Conservation (phyloP, 2,113 vertebrate genomes). For the Agelaius tricolor region DNA sequence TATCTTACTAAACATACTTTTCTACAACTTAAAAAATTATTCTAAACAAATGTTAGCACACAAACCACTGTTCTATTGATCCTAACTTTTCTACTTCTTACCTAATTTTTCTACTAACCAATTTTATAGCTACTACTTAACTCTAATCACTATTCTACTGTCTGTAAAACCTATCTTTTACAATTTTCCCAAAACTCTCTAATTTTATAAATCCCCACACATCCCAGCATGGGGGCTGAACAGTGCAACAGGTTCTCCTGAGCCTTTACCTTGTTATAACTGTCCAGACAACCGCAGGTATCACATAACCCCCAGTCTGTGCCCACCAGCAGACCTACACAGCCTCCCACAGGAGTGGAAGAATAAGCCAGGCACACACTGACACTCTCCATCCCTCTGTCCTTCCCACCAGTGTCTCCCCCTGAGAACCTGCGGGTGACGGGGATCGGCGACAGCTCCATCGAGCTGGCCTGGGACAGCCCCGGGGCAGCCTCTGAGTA, state of each 20-base stretch:
- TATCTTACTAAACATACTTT: background rate
- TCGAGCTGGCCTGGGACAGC: conserved; percentile 92
- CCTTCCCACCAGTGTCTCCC: conserved; percentile 83
- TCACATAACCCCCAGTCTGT: background rate
- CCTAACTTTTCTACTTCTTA: background rate
- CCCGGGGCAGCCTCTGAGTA: conserved; percentile 87
- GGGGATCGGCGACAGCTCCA: conserved; percentile 83
- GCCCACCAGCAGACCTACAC: background rate
- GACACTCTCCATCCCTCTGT: conserved; percentile 55
- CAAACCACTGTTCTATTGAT: background rate
- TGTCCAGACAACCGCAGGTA: background rate
- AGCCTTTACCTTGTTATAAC: background rate
- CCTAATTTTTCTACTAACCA: background rate
- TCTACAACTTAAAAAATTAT: background rate
- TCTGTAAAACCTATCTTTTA: background rate
- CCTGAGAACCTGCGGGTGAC: conserved; percentile 86
- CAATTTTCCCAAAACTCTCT: background rate
- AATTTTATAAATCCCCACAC: background rate
- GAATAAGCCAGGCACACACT: background rate
- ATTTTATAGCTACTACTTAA: background rate
- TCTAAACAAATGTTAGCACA: background rate
- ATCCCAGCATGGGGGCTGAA: background rate
- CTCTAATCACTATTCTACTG: background rate
- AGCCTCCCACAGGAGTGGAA: background rate
- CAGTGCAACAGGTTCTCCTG: background rate